Evolutionary conservation across 2,888 invertebrate species (phyloP), one percentile per base, ranked within the genome.

Genomic region (Lamellibrachia columna): DNA sequence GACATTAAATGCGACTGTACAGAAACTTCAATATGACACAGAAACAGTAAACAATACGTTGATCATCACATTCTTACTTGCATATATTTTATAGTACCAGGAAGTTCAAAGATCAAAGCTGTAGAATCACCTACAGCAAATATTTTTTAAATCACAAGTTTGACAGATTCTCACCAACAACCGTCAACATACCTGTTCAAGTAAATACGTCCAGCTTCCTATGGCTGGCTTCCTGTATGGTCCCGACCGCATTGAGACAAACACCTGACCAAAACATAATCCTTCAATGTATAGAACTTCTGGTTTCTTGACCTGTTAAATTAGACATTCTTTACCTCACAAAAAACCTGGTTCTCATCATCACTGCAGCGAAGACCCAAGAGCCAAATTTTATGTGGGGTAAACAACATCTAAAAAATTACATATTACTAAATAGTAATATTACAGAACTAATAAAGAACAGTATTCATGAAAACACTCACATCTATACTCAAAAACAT

Each of bases 131-230:
- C n/a, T 15, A 75, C 75, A 75, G 22, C 75, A 75, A 15, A 75
- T n/a, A 2, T 75, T 15, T 15, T 15, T 75, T 22, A 1, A 75
- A 75, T 75, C 3, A 75, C 22, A 75, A n/a, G 40, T 40, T n/a
- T 6, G 6, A 75, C 75, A 15, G n/a, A 75, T 75, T 4, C 22
- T 40, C 15, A 15, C 22, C 6, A 8, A 15, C 8, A 11, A 7
- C 60, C 4, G 22, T 15, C 75, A 75, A 75, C 75, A 15, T 96
- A 98, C 98, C 96, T 97, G 96, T 75, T 98, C 97, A 90, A 97
- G 94, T 94, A 96, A 95, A 93, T 94, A 95, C n/a, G 95, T 95
- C 96, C 96, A 96, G 95, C 96, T 96, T 91, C 94, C 93, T 3
- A 95, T 95, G 52, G 95, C 95, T 6, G 96, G 96, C 93, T 96